Percentiles rank a stretch among this genome's conserved stretches.
These are phyloP conservation scores for Schrankia costaestrigalis DNA, from an alignment of 2,888 invertebrate genomes.

Conservation along the genomic window DNA sequence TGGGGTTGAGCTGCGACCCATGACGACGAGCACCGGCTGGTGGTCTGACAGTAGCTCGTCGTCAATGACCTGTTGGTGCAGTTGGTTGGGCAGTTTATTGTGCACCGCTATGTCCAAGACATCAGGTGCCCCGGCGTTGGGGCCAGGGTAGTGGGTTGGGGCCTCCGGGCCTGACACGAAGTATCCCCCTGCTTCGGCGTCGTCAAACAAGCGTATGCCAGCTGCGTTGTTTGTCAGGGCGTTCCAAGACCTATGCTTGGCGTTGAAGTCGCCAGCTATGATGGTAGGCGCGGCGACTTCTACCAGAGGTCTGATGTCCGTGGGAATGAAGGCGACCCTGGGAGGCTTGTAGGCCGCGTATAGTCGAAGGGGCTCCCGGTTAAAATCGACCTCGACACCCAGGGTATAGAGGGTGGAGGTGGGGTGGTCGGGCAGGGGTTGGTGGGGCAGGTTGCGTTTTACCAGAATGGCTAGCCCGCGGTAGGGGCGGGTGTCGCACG, in stretches of 20 bases:
- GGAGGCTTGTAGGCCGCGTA: constrained; percentile 2
- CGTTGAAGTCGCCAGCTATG: constrained; percentile 1
- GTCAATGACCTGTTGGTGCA: not conserved
- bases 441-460: not conserved
- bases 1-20: not conserved
- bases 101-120: not conserved
- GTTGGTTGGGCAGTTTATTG: not conserved
- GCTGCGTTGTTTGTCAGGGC: not conserved
- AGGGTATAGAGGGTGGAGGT: not conserved
- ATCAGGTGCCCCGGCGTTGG: not conserved
- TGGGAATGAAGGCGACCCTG: not conserved
- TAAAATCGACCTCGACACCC: not conserved
- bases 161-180: not conserved
- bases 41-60: constrained; percentile 1
- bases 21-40: not conserved
- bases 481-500: not conserved
- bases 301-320: not conserved
- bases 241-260: constrained; percentile 2
- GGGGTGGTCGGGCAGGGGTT: not conserved
- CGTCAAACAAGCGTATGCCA: not conserved
- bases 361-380: not conserved
- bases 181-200: not conserved
- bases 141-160: constrained; percentile 4
- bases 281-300: not conserved
- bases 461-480: constrained; percentile 2